These are phyloP conservation scores for Apamea anceps DNA, from an alignment of 2,888 invertebrate genomes.

Conservation along the genomic window DNA sequence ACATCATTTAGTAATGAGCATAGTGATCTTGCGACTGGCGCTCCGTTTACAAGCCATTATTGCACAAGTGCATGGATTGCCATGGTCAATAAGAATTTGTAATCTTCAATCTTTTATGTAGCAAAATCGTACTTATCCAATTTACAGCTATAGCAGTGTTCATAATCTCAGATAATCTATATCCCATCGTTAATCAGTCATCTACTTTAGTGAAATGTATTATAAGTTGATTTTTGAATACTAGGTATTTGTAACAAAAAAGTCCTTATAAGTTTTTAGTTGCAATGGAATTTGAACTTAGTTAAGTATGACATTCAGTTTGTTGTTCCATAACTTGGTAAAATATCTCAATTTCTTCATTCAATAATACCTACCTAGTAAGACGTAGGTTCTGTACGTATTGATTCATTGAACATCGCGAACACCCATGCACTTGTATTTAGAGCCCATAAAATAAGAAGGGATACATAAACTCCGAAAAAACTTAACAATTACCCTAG, in stretches of 20 bases:
- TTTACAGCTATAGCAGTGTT: background rate
- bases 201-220: background rate
- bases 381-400: background rate
- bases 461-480: conserved; percentile 12
- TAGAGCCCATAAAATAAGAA: background rate
- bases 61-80: conserved; percentile 17
- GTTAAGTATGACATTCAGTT: background rate
- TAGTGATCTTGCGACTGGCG: background rate
- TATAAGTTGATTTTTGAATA: background rate
- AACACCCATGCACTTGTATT: background rate
- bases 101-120: background rate
- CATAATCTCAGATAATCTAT: background rate
- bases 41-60: conserved; percentile 2
- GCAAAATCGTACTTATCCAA: background rate
- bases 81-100: background rate
- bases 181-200: background rate
- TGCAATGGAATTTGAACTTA: background rate
- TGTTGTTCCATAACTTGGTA: background rate
- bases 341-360: background rate
- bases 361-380: background rate
- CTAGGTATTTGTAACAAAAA: background rate
- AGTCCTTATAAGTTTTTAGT: background rate
- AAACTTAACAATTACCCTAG: conserved; percentile 15
- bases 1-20: background rate
- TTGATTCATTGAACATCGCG: background rate